Percentiles rank a stretch among this genome's conserved stretches.
Evolutionary conservation across 92 coral and sea anemone species (phyloP).

Genomic region (Porites divaricata): DNA sequence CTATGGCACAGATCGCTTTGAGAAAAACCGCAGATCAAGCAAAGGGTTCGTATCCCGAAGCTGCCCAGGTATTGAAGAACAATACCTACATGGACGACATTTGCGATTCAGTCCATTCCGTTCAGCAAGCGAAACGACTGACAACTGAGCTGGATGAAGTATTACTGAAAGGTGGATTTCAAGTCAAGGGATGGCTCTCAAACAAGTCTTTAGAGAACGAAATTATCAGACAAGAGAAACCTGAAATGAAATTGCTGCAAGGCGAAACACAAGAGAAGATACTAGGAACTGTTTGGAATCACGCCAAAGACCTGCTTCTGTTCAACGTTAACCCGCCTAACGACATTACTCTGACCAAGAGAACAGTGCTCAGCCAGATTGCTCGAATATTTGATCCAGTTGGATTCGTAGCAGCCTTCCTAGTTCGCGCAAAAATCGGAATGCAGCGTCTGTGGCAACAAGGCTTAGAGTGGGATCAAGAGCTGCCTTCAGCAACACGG

Average conservation of each 20-base stretch:
- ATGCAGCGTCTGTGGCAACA: slow-evolving; percentile 63
- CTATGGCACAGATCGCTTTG: slow-evolving; percentile 72
- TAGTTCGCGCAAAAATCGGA: slow-evolving; percentile 63
- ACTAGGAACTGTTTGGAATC: slow-evolving; percentile 65
- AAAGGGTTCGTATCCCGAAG: slow-evolving; percentile 44
- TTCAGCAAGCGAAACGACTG: slow-evolving; percentile 49
- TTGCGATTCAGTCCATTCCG: slow-evolving; percentile 57
- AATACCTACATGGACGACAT: slow-evolving; percentile 77
- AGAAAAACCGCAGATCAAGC: slow-evolving; percentile 60
- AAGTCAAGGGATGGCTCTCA: slow-evolving; percentile 71
- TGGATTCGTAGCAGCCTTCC: slow-evolving; percentile 66
- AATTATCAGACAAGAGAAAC: slow-evolving; percentile 12
- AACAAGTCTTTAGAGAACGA: slow-evolving; percentile 28
- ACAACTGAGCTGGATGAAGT: slow-evolving; percentile 68
- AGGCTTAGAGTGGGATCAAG: slow-evolving; percentile 73
- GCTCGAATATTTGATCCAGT: slow-evolving; percentile 51
- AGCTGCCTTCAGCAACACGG: slow-evolving; percentile 40
- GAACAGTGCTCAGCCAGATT: slow-evolving; percentile 44
- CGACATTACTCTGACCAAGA: slow-evolving; percentile 41
- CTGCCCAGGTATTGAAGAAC: slow-evolving; percentile 54
- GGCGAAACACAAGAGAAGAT: slow-evolving; percentile 54
- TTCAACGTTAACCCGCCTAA: slow-evolving; percentile 53
- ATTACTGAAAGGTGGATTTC: slow-evolving; percentile 67
- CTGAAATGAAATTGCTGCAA: slow-evolving; percentile 10
- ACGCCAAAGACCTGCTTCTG: slow-evolving; percentile 24